These are phyloP conservation scores for Drosophila algonquin DNA, from an alignment of 2,888 invertebrate species.

Conservation along the genomic window DNA sequence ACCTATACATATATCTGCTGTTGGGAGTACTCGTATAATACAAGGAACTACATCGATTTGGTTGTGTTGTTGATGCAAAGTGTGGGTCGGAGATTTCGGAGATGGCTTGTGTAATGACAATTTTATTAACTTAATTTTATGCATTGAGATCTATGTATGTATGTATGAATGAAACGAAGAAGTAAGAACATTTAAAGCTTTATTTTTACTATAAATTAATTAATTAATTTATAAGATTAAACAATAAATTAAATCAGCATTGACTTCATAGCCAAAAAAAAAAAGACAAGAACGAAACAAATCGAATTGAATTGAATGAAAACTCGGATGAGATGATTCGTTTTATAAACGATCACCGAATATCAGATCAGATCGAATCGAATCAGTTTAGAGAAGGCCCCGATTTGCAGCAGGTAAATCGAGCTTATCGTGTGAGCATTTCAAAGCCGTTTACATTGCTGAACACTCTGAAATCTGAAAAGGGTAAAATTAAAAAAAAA, in stretches of 20 bases:
- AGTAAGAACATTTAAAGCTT: constrained; percentile 65
- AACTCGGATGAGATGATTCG: constrained; percentile 46
- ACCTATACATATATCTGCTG: constrained; percentile 47
- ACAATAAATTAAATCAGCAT: constrained; percentile 68
- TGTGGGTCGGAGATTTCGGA: constrained; percentile 1
- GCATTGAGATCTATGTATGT: constrained; percentile 50
- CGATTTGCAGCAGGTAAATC: constrained; percentile 74
- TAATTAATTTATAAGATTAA: constrained; percentile 72
- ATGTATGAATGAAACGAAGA: constrained; percentile 23
- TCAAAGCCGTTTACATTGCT: constrained; percentile 66
- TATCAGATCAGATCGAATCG: constrained; percentile 20
- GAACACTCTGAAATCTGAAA: constrained; percentile 48
- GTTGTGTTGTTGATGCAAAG: constrained; percentile 80
- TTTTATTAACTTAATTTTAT: constrained; percentile 57
- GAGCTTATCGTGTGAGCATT: constrained; percentile 71
- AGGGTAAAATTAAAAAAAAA: constrained; percentile 37
- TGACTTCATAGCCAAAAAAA: constrained; percentile 51
- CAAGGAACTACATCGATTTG: constrained; percentile 81
- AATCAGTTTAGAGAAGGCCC: constrained; percentile 45
- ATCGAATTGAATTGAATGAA: constrained; percentile 19
- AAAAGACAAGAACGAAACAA: constrained; percentile 17
- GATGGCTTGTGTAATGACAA: constrained; percentile 38
- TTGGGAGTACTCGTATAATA: constrained; percentile 37
- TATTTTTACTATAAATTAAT: constrained; percentile 77
- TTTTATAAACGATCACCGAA: constrained; percentile 41